A percentile compares a stretch with the other conserved stretches of the same genome.
phyloP scores from a whole-genome alignment of 1,140 invertebrate species.

The Drosophila cardini region DNA sequence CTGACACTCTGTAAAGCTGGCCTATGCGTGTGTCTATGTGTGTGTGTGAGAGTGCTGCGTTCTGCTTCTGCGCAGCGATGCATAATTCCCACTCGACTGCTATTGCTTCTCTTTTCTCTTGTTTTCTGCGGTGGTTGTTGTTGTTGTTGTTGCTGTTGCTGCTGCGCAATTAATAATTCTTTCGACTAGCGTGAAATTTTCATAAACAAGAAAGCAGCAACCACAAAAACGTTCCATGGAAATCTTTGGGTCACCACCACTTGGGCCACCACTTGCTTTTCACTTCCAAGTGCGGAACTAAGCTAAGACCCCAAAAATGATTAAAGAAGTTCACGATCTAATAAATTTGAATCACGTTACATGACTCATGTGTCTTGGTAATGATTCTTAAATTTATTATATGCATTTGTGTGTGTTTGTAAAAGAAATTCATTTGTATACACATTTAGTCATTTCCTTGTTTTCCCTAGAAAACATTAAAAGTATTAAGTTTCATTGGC shows the following conservation, averaged over 20 bases:
- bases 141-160: conserved; percentile 40
- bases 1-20: conserved; percentile 11
- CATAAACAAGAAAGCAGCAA: conserved; percentile 72
- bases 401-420: neutral
- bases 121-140: conserved; percentile 36
- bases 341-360: conserved; percentile 75
- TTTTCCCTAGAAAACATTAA: neutral
- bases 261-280: conserved; percentile 52
- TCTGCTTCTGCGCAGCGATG: conserved; percentile 82
- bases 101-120: conserved; percentile 45
- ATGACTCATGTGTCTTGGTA: conserved; percentile 24
- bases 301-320: conserved; percentile 43
- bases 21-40: conserved; percentile 14
- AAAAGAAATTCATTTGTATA: neutral
- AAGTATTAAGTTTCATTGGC: too few relatives aligned
- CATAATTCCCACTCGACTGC: conserved; percentile 77
- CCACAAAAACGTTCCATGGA: conserved; percentile 79
- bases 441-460: neutral
- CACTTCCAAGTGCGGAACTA: conserved; percentile 66
- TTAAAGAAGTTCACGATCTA: conserved; percentile 69
- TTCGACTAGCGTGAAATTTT: conserved; percentile 82
- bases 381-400: neutral
- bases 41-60: conserved; percentile 50
- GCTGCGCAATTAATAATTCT: conserved; percentile 83
- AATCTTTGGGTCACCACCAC: conserved; percentile 66